Conservation (phyloP, 1,140 invertebrate genomes). For the Apis mellifera region DNA sequence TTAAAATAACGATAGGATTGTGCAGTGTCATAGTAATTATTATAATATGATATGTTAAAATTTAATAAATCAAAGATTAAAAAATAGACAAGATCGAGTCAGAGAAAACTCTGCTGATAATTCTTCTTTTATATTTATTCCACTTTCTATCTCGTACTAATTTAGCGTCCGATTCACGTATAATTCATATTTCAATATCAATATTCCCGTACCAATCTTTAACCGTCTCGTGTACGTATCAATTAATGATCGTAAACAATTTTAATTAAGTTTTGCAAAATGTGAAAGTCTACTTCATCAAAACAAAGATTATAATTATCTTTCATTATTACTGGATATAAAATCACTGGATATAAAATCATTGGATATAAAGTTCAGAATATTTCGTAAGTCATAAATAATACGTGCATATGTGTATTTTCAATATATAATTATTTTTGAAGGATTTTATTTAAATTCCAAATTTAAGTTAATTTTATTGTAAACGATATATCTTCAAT, state of each 20-base stretch:
- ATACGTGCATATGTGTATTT: background rate
- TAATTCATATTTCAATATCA: background rate
- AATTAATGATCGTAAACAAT: slow-evolving; percentile 3
- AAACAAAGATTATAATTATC: too few relatives aligned
- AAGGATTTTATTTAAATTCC: background rate
- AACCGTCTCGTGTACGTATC: background rate
- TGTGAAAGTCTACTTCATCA: background rate
- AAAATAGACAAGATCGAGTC: background rate
- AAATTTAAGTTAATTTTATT: background rate
- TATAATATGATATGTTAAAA: too few relatives aligned
- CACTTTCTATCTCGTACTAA: slow-evolving; percentile 12
- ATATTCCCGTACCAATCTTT: background rate
- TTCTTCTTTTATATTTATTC: background rate
- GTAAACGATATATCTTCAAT: background rate
- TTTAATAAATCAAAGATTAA: background rate
- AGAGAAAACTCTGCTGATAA: slow-evolving; percentile 4
- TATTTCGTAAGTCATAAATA: background rate
- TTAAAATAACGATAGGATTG: too few relatives aligned
- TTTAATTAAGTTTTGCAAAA: slow-evolving; percentile 5
- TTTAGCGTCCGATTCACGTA: background rate
- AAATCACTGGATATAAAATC: background rate
- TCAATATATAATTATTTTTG: background rate
- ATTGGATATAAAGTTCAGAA: background rate
- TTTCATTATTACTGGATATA: too few relatives aligned
- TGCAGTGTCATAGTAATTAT: too few relatives aligned